Percentiles rank a stretch among this genome's conserved stretches.
Evolutionary conservation across 2,888 invertebrate species (phyloP).

Genomic region (Pseudococcus jackbeardsleyi): DNA sequence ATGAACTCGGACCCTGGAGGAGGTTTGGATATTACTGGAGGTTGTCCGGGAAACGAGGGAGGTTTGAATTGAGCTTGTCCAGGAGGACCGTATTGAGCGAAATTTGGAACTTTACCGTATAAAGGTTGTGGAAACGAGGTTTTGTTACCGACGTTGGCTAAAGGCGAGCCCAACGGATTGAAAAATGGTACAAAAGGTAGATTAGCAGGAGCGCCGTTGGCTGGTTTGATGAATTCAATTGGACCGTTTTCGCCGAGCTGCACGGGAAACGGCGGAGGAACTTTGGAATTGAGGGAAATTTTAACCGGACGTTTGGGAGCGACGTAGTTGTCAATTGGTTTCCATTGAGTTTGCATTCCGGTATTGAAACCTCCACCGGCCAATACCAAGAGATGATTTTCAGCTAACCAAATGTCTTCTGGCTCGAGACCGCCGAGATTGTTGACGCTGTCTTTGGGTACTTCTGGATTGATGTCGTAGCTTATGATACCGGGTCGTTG

Average conservation of each 20-base stretch:
- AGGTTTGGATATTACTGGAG: slow-evolving; percentile 66
- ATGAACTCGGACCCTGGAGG: slow-evolving; percentile 77
- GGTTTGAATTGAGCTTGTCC: slow-evolving; percentile 71
- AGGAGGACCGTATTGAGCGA: slow-evolving; percentile 74
- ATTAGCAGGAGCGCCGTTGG: slow-evolving; percentile 78
- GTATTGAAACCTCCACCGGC: slow-evolving; percentile 81
- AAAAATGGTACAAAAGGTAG: slow-evolving; percentile 65
- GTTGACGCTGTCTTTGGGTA: slow-evolving; percentile 83
- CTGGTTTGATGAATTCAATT: slow-evolving; percentile 83
- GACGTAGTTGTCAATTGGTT: slow-evolving; percentile 86
- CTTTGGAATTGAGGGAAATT: slow-evolving; percentile 83
- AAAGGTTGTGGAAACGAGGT: slow-evolving; percentile 61
- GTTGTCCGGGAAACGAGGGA: slow-evolving; percentile 67
- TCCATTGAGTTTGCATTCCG: slow-evolving; percentile 74
- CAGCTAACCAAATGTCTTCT: slow-evolving; percentile 91
- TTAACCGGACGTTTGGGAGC: slow-evolving; percentile 88
- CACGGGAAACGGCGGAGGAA: slow-evolving; percentile 94
- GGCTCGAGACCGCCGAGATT: slow-evolving; percentile 86
- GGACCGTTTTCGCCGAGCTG: slow-evolving; percentile 89
- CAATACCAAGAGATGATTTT: slow-evolving; percentile 86
- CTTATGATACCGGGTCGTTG: slow-evolving; percentile 86
- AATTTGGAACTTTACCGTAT: slow-evolving; percentile 76
- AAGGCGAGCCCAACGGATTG: slow-evolving; percentile 61
- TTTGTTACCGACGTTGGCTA: background rate
- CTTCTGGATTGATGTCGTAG: slow-evolving; percentile 84